Conservation (phyloP, 2,888 invertebrate genomes). For the Amphipyra berbera region DNA sequence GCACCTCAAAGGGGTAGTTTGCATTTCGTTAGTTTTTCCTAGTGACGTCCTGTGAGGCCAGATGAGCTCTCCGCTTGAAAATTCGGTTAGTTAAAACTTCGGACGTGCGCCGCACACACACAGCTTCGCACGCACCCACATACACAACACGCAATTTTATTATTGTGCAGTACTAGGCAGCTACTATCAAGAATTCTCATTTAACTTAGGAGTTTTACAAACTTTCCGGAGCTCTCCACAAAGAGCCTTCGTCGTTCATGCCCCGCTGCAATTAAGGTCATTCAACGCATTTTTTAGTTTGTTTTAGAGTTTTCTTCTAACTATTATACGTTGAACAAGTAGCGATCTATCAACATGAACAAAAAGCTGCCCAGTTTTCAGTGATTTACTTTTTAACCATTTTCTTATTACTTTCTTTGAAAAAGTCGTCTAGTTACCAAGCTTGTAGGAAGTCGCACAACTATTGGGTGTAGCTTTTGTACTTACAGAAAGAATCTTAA, state of each 20-base stretch:
- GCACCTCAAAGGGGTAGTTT: background rate
- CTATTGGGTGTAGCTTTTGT: no score
- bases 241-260: constrained; percentile 26
- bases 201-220: constrained; percentile 39
- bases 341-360: constrained; percentile 49
- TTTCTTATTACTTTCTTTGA: constrained; percentile 5
- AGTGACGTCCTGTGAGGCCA: background rate
- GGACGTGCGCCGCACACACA: background rate
- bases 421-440: background rate
- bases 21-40: background rate
- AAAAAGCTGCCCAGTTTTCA: constrained; percentile 20
- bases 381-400: constrained; percentile 29
- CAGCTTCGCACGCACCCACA: no score
- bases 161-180: constrained; percentile 8
- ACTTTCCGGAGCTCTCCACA: constrained; percentile 31
- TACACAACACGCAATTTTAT: constrained; percentile 12
- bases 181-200: constrained; percentile 40
- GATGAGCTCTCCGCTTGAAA: constrained; percentile 1
- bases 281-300: constrained; percentile 35
- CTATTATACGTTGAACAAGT: constrained; percentile 49
- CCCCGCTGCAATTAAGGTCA: constrained; percentile 54
- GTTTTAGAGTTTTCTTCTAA: constrained; percentile 29
- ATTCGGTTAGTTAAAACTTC: constrained; percentile 5
- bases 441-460: background rate
- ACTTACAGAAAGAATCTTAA: background rate